phyloP scores from a whole-genome alignment of 2,113 vertebrate species.

The Typhlomys cinereus region DNA sequence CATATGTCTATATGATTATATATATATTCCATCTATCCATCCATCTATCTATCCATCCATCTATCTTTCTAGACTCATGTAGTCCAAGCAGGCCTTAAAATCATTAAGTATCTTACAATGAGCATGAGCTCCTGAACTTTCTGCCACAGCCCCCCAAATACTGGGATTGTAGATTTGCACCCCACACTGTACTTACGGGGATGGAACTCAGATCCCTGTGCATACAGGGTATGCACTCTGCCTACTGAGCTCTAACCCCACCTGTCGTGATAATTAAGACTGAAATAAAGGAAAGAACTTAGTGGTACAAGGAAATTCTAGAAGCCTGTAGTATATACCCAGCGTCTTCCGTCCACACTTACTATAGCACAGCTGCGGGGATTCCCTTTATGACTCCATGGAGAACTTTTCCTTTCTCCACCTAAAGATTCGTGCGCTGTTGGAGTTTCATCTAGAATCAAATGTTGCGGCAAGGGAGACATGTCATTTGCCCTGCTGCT shows the following conservation, averaged over 20 bases:
- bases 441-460: not conserved
- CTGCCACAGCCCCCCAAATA: not conserved
- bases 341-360: not conserved
- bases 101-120: no score
- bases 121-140: not conserved
- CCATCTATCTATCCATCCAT: no score
- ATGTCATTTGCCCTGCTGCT: not conserved
- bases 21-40: no score
- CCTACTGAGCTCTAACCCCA: not conserved
- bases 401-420: not conserved
- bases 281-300: not conserved
- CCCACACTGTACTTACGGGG: no score
- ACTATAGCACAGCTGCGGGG: not conserved
- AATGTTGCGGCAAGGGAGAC: not conserved
- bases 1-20: not conserved
- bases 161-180: not conserved
- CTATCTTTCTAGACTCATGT: no score
- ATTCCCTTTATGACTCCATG: not conserved
- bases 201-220: not conserved
- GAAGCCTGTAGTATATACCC: not conserved
- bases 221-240: not conserved
- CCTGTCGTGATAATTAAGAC: not conserved
- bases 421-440: not conserved
- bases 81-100: no score
- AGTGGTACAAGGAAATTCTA: not conserved